phyloP scores from a whole-genome alignment of 2,888 invertebrate species.

The Adineta ricciae region DNA sequence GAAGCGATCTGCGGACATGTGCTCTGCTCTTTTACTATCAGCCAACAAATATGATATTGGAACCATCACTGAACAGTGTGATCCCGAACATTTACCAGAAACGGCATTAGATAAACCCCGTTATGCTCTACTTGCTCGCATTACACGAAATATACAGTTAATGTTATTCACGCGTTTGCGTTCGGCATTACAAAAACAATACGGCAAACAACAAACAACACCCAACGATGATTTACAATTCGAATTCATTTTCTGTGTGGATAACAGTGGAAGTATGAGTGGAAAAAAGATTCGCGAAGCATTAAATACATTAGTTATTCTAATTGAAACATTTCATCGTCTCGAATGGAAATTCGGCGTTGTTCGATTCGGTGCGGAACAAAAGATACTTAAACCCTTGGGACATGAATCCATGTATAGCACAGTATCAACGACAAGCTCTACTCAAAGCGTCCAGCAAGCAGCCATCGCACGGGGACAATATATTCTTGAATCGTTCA shows the following conservation, averaged over 20 bases:
- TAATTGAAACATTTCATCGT: background rate
- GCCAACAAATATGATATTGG: background rate
- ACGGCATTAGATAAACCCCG: background rate
- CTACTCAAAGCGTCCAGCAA: background rate
- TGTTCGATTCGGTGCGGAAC: background rate
- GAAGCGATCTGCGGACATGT: background rate
- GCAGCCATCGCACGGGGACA: background rate
- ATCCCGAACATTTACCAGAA: background rate
- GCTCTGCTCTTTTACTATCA: background rate
- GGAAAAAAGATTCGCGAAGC: background rate
- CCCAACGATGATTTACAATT: background rate
- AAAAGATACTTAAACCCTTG: background rate
- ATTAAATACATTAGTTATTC: background rate
- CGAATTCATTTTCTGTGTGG: background rate
- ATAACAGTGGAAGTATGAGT: slow-evolving; percentile 12
- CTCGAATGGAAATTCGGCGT: slow-evolving; percentile 21
- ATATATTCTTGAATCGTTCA: background rate
- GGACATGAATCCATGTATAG: background rate
- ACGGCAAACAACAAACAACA: background rate
- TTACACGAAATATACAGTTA: background rate
- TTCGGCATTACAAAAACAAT: background rate
- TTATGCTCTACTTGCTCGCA: background rate
- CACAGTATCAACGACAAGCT: background rate
- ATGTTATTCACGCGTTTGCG: background rate
- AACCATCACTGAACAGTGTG: background rate